Base-by-base conservation (phyloP, 2,797 vertebrate species). In the Philypnodon macrostomus region DNA sequence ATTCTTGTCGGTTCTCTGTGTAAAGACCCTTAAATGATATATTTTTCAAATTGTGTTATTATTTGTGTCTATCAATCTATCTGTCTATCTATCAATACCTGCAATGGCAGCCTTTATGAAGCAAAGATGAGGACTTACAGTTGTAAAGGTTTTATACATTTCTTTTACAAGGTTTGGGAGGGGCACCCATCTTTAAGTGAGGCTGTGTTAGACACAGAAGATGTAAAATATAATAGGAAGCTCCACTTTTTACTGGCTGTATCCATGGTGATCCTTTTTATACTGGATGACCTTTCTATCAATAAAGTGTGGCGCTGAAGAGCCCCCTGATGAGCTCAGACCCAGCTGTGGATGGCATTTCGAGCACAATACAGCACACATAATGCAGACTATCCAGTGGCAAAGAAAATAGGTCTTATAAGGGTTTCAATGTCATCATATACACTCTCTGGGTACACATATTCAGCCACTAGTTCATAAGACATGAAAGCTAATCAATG, bases 231-330 rank as follows among this genome's bases (percentile, higher is more conserved):
- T 48, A 63, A 75, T 32, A 41, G 36, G 35, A 53, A 48, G 34
- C 45, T 33, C 44, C 40, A 44, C 32, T 71, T 70, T 69, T 47
- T 32, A 45, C 34, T 42, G 52, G 35, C 39, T 26, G 31, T 81
- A 72, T 73, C 84, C 77, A 84, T 81, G 77, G 84, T 41, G 65
- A 86, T 79, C 47, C 23, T 60, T 53, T 74, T 81, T 56, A 75
- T 78, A 50, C 53, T 29, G 27, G 42, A 47, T 81, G 81, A 85
- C 80, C 80, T 86, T 87, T 87, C 64, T 63, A 64, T 83, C 80
- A 80, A 73, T 79, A 67, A 66, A 71, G 58, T 53, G 38, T 30
- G 33, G 35, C 12, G 44, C 54, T 46, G 62, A 64, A 55, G 66
- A 59, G 65, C 72, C 55, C 33, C 71, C 59, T 45, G 55, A 70